Conservation (phyloP, 1,140 invertebrate species). For the Laupala kohalensis region DNA sequence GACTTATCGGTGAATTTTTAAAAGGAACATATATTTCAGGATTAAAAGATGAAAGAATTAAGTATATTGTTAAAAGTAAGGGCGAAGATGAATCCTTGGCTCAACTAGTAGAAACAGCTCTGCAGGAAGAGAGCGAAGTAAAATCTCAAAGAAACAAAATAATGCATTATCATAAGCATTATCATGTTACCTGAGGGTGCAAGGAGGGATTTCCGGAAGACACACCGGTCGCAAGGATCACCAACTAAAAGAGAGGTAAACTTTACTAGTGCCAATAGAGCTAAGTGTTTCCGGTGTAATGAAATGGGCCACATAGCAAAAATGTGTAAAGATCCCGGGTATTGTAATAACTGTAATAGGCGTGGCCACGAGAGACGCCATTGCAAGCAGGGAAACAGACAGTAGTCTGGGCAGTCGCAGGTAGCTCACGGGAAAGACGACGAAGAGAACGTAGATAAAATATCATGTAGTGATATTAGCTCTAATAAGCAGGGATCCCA, state of each 20-base stretch:
- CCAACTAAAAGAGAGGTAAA: background rate
- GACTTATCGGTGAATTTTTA: background rate
- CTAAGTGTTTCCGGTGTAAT: background rate
- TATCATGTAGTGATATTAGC: too few species aligned
- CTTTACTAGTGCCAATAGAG: background rate
- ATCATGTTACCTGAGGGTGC: background rate
- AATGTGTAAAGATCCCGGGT: too few species aligned
- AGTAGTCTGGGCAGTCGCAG: background rate
- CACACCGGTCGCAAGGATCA: too few species aligned
- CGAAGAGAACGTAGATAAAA: too few species aligned
- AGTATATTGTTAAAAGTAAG: background rate
- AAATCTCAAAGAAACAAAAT: background rate
- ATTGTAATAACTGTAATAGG: too few species aligned
- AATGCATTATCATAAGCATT: background rate
- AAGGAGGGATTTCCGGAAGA: background rate
- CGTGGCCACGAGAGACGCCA: background rate
- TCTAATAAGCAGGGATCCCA: background rate
- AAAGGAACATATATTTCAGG: background rate
- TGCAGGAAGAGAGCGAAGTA: background rate
- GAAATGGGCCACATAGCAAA: background rate
- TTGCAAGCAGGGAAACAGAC: background rate
- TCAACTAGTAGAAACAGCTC: background rate
- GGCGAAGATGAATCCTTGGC: background rate
- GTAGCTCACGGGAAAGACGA: background rate
- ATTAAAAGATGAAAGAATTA: background rate